phyloP scores from a whole-genome alignment of 1,140 invertebrate species.

The Macrotrachela quadricornifera region DNA sequence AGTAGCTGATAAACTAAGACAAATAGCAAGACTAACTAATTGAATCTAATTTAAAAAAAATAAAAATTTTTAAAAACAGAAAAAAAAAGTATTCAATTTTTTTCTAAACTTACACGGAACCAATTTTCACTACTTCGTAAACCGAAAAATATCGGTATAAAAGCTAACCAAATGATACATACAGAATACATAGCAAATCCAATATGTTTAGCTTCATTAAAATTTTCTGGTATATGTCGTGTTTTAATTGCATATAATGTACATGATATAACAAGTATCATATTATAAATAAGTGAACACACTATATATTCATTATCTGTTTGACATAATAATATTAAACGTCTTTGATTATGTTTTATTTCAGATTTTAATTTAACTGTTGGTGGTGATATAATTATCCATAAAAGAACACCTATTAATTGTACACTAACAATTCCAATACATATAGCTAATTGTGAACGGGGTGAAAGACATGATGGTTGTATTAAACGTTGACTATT shows the following conservation, averaged over 20 bases:
- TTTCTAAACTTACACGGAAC: too few species aligned
- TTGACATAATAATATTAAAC: constrained; percentile 6
- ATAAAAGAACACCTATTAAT: constrained; percentile 15
- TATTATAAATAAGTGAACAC: constrained; percentile 50
- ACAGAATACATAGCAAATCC: constrained; percentile 89
- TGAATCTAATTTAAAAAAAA: constrained; percentile 37
- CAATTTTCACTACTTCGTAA: too few species aligned
- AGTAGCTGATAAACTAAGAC: constrained; percentile 51
- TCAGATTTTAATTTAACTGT: not conserved
- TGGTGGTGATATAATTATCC: not conserved
- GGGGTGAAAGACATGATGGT: constrained; percentile 72
- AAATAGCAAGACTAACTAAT: constrained; percentile 53
- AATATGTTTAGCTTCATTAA: constrained; percentile 78
- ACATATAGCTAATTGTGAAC: constrained; percentile 75
- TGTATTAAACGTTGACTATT: constrained; percentile 52
- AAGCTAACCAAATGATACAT: constrained; percentile 52
- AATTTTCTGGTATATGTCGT: constrained; percentile 75
- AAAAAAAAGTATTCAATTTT: too few species aligned
- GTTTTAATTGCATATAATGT: constrained; percentile 55
- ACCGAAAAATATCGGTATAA: constrained; percentile 48
- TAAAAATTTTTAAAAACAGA: too few species aligned
- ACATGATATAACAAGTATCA: constrained; percentile 47
- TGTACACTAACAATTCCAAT: constrained; percentile 41
- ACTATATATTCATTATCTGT: constrained; percentile 34
- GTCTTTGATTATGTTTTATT: not conserved